phyloP scores from a whole-genome alignment of 2,888 invertebrate genomes.

The Leucophenga montana region DNA sequence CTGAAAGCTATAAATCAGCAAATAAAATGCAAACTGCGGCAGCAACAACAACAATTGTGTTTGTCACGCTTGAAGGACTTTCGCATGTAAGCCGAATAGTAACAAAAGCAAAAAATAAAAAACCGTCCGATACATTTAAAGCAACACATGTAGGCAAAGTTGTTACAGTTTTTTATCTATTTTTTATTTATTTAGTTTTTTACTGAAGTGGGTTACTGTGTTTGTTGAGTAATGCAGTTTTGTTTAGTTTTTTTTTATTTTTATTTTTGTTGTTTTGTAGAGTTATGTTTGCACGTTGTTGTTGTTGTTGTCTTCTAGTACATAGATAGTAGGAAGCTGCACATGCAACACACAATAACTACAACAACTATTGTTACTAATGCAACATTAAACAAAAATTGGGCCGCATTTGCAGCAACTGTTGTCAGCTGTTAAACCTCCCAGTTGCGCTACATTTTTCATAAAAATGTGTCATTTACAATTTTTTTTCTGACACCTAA shows the following conservation, averaged over 20 bases:
- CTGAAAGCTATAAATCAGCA: slow-evolving; percentile 65
- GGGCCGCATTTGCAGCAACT: background rate
- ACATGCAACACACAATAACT: slow-evolving; percentile 13
- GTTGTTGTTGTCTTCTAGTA: slow-evolving; percentile 6
- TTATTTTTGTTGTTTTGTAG: slow-evolving; percentile 40
- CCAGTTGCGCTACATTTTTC: background rate
- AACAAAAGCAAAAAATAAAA: slow-evolving; percentile 23
- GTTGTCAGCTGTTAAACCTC: background rate
- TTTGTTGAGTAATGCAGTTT: slow-evolving; percentile 68
- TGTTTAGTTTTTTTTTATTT: slow-evolving; percentile 42
- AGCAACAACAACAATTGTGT: slow-evolving; percentile 50
- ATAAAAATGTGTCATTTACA: background rate
- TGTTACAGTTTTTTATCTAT: slow-evolving; percentile 43
- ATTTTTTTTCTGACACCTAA: background rate
- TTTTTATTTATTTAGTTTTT: slow-evolving; percentile 41
- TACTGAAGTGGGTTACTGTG: slow-evolving; percentile 61
- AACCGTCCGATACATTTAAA: slow-evolving; percentile 9
- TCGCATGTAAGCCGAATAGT: slow-evolving; percentile 38
- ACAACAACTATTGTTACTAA: slow-evolving; percentile 3
- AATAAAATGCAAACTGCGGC: slow-evolving; percentile 35
- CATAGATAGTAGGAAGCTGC: slow-evolving; percentile 26
- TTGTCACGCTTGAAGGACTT: slow-evolving; percentile 68
- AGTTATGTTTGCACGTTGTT: slow-evolving; percentile 29
- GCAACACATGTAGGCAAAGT: slow-evolving; percentile 54
- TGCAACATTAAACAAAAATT: slow-evolving; percentile 8